Base-by-base conservation (phyloP, 2,888 invertebrate genomes). In the Desoria tigrina region DNA sequence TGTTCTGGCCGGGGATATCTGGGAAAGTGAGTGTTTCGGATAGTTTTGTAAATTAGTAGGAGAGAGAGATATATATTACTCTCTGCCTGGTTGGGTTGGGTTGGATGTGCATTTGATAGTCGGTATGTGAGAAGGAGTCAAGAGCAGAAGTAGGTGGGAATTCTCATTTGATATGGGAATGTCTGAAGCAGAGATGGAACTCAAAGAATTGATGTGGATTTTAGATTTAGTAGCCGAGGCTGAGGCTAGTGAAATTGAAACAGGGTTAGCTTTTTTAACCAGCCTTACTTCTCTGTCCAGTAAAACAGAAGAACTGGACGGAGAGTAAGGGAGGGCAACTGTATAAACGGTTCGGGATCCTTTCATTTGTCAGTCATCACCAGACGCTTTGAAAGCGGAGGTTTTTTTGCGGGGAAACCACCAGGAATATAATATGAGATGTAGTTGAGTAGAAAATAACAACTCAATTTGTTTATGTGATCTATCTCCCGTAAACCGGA, bases 281-380 rank as follows among this genome's bases (percentile, higher is more conserved):
- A 32, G 11, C 6, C 6, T 32, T 32, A n/a, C n/a, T n/a, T n/a
- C n/a, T n/a, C n/a, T 32, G 32, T 32, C 32, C 32, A 32, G 32
- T 32, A 32, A 11, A 7, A 32, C 4, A 32, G 11, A 32, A n/a
- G n/a, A n/a, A n/a, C n/a, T n/a, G n/a, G n/a, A n/a, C n/a, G n/a
- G n/a, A n/a, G n/a, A n/a, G n/a, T n/a, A n/a, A n/a, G n/a, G n/a
- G n/a, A n/a, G n/a, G n/a, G n/a, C n/a, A n/a, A n/a, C n/a, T n/a
- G n/a, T 59, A 54, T 59, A 59, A 59, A 64, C 68, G 61, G 54
- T 42, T 59, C 50, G 24, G 49, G 64, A 68, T 58, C 68, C 58
- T 61, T 65, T 65, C 68, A 68, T 68, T 68, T 67, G 63, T 67
- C 67, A 63, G 64, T 68, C 68, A 64, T 57, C 42, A 61, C 53